phyloP scores from a whole-genome alignment of 1,140 invertebrate genomes.

The Lepidurus apus region DNA sequence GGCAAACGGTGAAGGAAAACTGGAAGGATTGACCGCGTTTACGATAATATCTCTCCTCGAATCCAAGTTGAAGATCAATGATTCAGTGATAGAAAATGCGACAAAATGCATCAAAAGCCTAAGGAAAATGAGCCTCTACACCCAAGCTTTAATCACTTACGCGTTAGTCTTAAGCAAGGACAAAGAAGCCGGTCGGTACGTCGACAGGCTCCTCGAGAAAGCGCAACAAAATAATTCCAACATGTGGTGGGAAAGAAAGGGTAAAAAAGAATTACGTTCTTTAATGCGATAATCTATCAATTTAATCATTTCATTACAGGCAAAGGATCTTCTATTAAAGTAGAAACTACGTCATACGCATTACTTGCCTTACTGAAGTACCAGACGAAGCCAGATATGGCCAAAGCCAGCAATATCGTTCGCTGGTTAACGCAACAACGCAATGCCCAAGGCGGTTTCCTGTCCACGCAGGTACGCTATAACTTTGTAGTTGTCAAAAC shows the following conservation, averaged over 20 bases:
- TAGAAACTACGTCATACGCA: constrained; percentile 72
- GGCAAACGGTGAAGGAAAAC: constrained; percentile 49
- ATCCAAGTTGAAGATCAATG: constrained; percentile 40
- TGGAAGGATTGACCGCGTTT: constrained; percentile 59
- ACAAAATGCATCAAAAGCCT: neutral
- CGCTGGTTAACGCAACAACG: constrained; percentile 68
- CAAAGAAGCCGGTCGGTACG: constrained; percentile 32
- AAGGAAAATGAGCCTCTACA: constrained; percentile 11
- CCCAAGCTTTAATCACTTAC: constrained; percentile 52
- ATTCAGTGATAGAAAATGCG: neutral
- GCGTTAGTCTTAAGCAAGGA: constrained; percentile 51
- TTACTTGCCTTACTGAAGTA: constrained; percentile 58
- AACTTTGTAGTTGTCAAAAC: constrained; percentile 51
- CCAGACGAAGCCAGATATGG: constrained; percentile 54
- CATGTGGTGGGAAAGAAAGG: constrained; percentile 47
- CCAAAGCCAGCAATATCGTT: constrained; percentile 52
- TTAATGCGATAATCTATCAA: neutral
- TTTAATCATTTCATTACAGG: constrained; percentile 36
- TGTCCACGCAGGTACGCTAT: constrained; percentile 62
- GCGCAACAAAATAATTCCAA: constrained; percentile 41
- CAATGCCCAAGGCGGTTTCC: constrained; percentile 70
- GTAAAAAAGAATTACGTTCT: neutral
- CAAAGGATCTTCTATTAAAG: constrained; percentile 47
- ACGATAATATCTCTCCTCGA: constrained; percentile 60
- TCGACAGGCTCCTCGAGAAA: constrained; percentile 36